Evolutionary conservation across 2,888 invertebrate species (phyloP), one percentile per base, ranked within the genome.

Genomic region (Chouioia cunea): DNA sequence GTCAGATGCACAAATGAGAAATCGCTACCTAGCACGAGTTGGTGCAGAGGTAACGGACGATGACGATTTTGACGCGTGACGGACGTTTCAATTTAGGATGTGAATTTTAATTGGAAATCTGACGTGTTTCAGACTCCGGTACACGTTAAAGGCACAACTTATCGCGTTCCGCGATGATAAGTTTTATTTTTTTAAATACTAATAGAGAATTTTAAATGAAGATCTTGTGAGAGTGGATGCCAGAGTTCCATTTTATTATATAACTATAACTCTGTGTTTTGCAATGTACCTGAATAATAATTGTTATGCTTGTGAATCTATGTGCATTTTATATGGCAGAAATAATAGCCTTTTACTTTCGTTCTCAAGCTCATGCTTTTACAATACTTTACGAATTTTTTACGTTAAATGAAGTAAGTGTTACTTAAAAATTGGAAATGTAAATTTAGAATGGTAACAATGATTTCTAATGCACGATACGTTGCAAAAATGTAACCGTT

Each of bases 1-100:
- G 73, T 88, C 89, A 27, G 89, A 90, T 75, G 89, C 89, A 78
- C 87, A 88, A 74, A 89, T 90, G 77, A 86, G 90, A 75, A 90
- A 90, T 83, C 87, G 90, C 76, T 90, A 90, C 80, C 84, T 90
- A 68, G 88, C 89, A 69, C 86, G 89, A 75, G 88, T 90, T 70
- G 90, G 90, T 76, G 89, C 89, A 72, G 86, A 87, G 82, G 89
- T 90, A 88, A 87, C 64, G 15, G 70, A 70, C 48, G 71, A 74
- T 64, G 71, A 74, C 59, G 71, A 74, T 36, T 47, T 56, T 54
- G 20, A 58, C 12, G 62, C 62, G 65, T 71, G 71, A 73, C 65
- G 12, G 59, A 43, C 15, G 58, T 27, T 54, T 54, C 14, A 23
- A 56, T 53, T 57, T 62, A 52, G 62, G 57, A 50, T 43, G 57